Conservation (phyloP, 1,140 invertebrate species). For the Trachymyrmex septentrionalis region DNA sequence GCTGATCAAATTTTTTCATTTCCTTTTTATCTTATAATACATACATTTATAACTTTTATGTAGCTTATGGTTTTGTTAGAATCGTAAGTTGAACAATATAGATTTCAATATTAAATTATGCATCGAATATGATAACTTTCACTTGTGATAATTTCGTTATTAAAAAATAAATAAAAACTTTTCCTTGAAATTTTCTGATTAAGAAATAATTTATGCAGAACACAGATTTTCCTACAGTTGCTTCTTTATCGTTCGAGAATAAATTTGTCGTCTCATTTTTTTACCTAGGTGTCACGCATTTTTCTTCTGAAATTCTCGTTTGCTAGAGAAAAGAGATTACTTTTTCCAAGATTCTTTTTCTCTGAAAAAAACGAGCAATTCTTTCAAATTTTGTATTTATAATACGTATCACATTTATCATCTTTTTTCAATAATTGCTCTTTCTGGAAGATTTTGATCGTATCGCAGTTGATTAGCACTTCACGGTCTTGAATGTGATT, state of each 20-base stretch:
- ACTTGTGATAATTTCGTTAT: not conserved
- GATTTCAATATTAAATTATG: not conserved
- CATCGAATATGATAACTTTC: not conserved
- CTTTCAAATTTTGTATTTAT: not conserved
- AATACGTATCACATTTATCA: not conserved
- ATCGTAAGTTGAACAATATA: not conserved
- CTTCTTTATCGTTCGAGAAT: not conserved
- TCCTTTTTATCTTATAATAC: not conserved
- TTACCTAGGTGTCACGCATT: not conserved
- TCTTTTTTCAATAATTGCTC: not conserved
- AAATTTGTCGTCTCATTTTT: constrained; percentile 7
- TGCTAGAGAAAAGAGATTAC: not conserved
- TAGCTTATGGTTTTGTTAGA: not conserved
- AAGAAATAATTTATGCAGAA: not conserved
- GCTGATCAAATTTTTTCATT: not conserved
- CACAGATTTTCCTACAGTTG: not conserved
- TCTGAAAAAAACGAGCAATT: not conserved
- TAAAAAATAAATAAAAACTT: not conserved
- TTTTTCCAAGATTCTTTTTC: not conserved
- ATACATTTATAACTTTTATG: not conserved
- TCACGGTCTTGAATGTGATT: not conserved
- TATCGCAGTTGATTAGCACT: constrained; percentile 10
- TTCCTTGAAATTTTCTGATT: not conserved
- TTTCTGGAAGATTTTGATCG: not conserved
- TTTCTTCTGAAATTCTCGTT: constrained; percentile 23